Evolutionary conservation across 2,888 invertebrate genomes (phyloP), one percentile per base, ranked within the genome.

Genomic region (Napeogenes sylphis): DNA sequence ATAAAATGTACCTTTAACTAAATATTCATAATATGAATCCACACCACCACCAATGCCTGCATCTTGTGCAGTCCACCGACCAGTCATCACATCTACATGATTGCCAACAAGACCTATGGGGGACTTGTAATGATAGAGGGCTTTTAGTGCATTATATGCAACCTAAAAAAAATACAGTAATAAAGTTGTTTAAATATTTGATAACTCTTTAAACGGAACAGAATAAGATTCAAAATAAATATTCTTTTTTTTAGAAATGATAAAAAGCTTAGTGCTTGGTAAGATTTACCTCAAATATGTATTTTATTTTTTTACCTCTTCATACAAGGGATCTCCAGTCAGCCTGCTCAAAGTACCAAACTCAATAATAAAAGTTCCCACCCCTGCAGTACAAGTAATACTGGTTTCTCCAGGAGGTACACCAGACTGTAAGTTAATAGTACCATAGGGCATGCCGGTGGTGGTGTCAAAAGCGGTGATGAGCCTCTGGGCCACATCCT

Each of bases 371-470:
- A 97, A 99, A 3, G 99, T 99, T 0, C 99, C 99, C 51, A 99
- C 97, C 2, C 99, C 98, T 13, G 99, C 99, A 0, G 99, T 99
- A 80, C 99, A 99, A 0, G 99, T 99, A 0, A 99, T 93, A 46
- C 97, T 95, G 0, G 99, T 99, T 87, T 99, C 99, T 8, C 96
- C 97, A 45, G 93, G 92, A 0, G 99, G 99, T 0, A 99, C 97
- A 1, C 99, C 99, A 77, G 96, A 92, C 59, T 94, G 92, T 45
- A 99, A 90, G 83, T 98, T 98, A 0, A 98, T 98, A 0, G 99
- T 99, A 6, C 99, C 99, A 87, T 98, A 99, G 0, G 99, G 99
- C 98, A 99, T 99, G 2, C 98, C 98, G 10, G 97, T 96, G 42
- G 94, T 94, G 0, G 96, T 97, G 75, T 97, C 95, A 82, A 97